Evolutionary conservation across 1,140 invertebrate genomes (phyloP), one percentile per base, ranked within the genome.

Genomic region (Tribolium castaneum): DNA sequence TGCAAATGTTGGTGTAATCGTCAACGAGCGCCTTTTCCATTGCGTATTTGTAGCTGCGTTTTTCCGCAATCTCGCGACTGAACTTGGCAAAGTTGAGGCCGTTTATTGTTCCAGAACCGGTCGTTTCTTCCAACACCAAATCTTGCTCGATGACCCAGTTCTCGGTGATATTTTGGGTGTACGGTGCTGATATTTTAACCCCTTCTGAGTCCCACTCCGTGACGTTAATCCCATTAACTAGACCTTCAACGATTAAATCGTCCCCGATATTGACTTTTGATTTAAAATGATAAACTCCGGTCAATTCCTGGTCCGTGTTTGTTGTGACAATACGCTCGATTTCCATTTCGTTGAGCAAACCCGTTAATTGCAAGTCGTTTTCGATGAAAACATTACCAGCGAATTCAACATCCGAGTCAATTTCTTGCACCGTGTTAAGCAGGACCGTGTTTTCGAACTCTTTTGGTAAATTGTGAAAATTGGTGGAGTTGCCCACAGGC

Each of bases 61-160:
- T 80, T 34, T 75, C 66, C 25, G 84, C 74, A 45, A 87, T 71
- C 6, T 81, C 66, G 3, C 80, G 45, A 0, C 81, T 74, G 19
- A 86, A 54, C 6, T 86, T 76, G 6, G n/a, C 66, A 3, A 87
- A 16, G 77, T 87, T 80, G 0, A 84, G 74, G n/a, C 80, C 82
- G 72, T 86, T 85, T 0, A 88, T 74, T 1, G 77, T 66, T 1
- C 82, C 82, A 70, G 73, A 80, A 5, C 86, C 85, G 2, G 35
- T 12, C 1, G 88, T 52, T 35, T 85, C 77, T 22, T 83, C 19
- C 16, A 89, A 86, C 13, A 81, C 78, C 6, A 88, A 75, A 71
- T 87, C 85, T 6, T 83, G 82, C 35, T 80, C 6, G 4, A 87
- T 73, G 2, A 50, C 83, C 88, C 87, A 88, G 4, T 80, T 72